Evolutionary conservation across 2,113 vertebrate genomes (phyloP), one percentile per base, ranked within the genome.

Genomic region (Zosterops borbonicus): DNA sequence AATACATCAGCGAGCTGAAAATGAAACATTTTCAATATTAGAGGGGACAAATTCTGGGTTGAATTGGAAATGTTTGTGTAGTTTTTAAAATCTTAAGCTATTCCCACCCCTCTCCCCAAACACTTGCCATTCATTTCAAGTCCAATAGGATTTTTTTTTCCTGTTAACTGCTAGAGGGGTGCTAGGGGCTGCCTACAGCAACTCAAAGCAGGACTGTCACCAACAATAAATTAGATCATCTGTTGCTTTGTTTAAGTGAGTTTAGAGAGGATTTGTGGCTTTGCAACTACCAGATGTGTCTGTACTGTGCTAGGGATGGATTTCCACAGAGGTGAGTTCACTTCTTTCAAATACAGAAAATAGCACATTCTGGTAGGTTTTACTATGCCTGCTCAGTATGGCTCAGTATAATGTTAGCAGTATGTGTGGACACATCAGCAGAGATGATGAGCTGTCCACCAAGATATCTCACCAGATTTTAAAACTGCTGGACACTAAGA

Each of bases 261-360:
- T 94, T 92, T 75, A 68, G 52, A 84, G 59, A 87, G 73, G 70
- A 90, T 83, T 90, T 83, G 92, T 93, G 79, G 63, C 75, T 83
- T 90, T 94, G 42, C 63, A 79, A 42, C 75, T 85, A 47, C 79
- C 85, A 83, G 75, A 74, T 88, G 63, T 74, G 35, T 83, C 49
- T 31, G 28, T 63, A 59, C 53, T 70, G 41, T 89, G 55, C 82
- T 90, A 79, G 75, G 58, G 14, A 58, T 14, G 31, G 42, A 71
- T 64, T 95, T 60, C 59, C 64, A 42, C 35, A 95, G 68, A 95
- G 75, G 71, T 80, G 79, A 63, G 16, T 29, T 92, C 0, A 8
- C 37, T 73, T 68, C 56, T 83, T 42, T 63, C n/a, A 79, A n/a
- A 68, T 9, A 53, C 6, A 27, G 74, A 84, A 83, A 91, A 24